These are phyloP conservation scores for Megalops cyprinoides DNA, from an alignment of 2,797 vertebrate species.

Conservation along the genomic window DNA sequence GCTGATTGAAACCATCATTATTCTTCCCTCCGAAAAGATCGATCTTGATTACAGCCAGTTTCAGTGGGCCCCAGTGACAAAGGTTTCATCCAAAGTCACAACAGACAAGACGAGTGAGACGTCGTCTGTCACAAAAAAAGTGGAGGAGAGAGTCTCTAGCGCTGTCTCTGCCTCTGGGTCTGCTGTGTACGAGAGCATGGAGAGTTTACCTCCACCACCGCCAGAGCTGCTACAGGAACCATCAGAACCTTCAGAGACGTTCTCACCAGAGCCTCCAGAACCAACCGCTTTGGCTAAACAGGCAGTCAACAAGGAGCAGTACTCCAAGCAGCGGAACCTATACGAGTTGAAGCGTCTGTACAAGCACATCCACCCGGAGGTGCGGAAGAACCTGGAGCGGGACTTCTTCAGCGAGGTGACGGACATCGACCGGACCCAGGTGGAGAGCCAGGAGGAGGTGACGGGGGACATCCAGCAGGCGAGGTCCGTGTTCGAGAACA, in stretches of 20 bases:
- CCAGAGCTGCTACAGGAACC: constrained; percentile 67
- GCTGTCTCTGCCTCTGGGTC: constrained; percentile 53
- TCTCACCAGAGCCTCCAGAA: constrained; percentile 66
- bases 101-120: constrained; percentile 63
- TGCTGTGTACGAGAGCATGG: constrained; percentile 59
- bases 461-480: constrained; percentile 78
- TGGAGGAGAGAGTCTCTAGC: constrained; percentile 40
- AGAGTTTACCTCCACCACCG: constrained; percentile 73
- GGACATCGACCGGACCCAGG: constrained; percentile 65
- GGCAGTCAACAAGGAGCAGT: constrained; percentile 71
- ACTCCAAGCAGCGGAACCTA: constrained; percentile 82
- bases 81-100: constrained; percentile 68
- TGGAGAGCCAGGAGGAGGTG: constrained; percentile 61
- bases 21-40: constrained; percentile 75
- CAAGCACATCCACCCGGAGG: constrained; percentile 83
- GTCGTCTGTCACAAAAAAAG: constrained; percentile 55
- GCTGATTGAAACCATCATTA: constrained; percentile 39
- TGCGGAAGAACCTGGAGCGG: constrained; percentile 82
- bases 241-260: constrained; percentile 60
- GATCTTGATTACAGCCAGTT: constrained; percentile 81
- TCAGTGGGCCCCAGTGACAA: constrained; percentile 71
- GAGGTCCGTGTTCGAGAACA: constrained; percentile 82
- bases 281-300: constrained; percentile 58
- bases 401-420: constrained; percentile 80
- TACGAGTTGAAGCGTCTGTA: constrained; percentile 84